phyloP scores from a whole-genome alignment of 2,113 vertebrate species.

The Eubucco bourcierii region DNA sequence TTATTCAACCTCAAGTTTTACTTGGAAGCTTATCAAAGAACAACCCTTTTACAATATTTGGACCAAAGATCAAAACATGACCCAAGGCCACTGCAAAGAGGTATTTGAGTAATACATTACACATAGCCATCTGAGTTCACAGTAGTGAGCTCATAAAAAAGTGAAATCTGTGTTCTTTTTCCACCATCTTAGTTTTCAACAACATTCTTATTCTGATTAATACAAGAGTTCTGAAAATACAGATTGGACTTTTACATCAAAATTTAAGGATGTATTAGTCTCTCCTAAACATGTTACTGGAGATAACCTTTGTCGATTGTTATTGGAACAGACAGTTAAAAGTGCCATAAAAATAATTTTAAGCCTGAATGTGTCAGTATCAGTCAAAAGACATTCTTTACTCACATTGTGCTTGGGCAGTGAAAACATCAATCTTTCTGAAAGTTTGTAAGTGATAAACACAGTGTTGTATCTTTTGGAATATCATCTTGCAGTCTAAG shows the following conservation, averaged over 20 bases:
- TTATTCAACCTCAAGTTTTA: not conserved
- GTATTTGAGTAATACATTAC: not conserved
- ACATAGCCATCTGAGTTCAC: not conserved
- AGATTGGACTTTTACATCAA: not conserved
- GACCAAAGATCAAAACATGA: not conserved
- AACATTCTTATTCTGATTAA: not conserved
- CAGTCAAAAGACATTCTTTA: not conserved
- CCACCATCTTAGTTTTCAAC: not conserved
- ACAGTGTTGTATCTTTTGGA: not conserved
- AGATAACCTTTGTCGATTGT: not conserved
- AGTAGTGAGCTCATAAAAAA: not conserved
- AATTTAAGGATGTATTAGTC: not conserved
- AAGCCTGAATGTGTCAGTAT: not conserved
- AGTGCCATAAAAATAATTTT: not conserved
- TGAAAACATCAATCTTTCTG: not conserved
- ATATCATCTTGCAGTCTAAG: not conserved
- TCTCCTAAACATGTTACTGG: not conserved
- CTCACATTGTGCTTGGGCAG: not conserved
- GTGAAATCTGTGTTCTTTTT: not conserved
- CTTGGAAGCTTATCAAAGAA: not conserved
- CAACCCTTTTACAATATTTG: not conserved
- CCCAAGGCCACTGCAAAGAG: not conserved
- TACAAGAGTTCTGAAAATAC: not conserved
- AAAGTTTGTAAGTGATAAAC: not conserved
- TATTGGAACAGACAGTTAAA: not conserved